Percentiles rank a stretch among this genome's conserved stretches.
Conservation (phyloP, 2,888 invertebrate species). For the Cheilosia scutellata region DNA sequence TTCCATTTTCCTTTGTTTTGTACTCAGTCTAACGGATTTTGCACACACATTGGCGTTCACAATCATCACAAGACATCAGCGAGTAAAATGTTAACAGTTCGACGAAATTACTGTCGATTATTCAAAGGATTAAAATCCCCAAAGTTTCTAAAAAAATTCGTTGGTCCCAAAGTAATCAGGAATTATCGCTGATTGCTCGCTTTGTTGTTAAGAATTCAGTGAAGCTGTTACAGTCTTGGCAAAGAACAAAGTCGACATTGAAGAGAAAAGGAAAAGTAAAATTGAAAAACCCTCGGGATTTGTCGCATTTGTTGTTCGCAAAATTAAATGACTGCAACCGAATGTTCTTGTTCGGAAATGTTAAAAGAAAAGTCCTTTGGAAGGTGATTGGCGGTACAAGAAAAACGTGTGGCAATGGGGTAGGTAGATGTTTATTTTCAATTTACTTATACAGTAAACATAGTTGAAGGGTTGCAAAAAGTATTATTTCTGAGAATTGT, state of each 20-base stretch:
- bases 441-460: slow-evolving; percentile 8
- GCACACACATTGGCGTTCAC: background rate
- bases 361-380: background rate
- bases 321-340: slow-evolving; percentile 27
- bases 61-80: too few relatives aligned
- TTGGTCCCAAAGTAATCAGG: slow-evolving; percentile 46
- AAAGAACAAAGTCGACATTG: background rate
- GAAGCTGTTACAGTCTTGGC: slow-evolving; percentile 7
- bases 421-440: slow-evolving; percentile 1
- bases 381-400: too few relatives aligned
- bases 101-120: slow-evolving; percentile 43
- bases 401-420: background rate
- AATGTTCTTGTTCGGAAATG: slow-evolving; percentile 3
- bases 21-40: background rate
- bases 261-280: slow-evolving; percentile 7
- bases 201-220: background rate
- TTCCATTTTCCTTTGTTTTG: slow-evolving; percentile 1
- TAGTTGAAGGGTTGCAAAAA: background rate
- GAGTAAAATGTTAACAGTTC: slow-evolving; percentile 18
- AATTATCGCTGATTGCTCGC: slow-evolving; percentile 52
- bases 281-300: slow-evolving; percentile 30
- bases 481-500: background rate
- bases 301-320: slow-evolving; percentile 45
- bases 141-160: slow-evolving; percentile 13
- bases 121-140: slow-evolving; percentile 44